Percentiles rank a stretch among this genome's conserved stretches.
phyloP scores from a whole-genome alignment of 2,888 invertebrate species.

The Agrochola lota region DNA sequence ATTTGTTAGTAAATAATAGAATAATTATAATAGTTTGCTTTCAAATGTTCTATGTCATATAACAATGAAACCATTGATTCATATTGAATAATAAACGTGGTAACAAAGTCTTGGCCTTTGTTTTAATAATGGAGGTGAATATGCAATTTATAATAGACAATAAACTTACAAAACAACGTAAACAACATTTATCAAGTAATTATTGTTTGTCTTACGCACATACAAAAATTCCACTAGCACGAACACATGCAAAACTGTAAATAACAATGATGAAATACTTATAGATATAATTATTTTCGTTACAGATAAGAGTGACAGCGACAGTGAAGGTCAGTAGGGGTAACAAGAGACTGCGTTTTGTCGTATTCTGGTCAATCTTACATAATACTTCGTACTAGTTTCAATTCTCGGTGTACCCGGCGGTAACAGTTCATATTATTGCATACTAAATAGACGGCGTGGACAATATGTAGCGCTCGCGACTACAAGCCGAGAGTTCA shows the following conservation, averaged over 20 bases:
- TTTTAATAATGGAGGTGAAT: slow-evolving; percentile 10
- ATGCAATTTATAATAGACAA: background rate
- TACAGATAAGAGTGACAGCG: slow-evolving; percentile 98
- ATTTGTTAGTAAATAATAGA: background rate
- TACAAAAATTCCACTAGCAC: slow-evolving; percentile 52
- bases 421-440: slow-evolving; percentile 59
- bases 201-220: slow-evolving; percentile 13
- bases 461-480: slow-evolving; percentile 35
- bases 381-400: slow-evolving; percentile 87
- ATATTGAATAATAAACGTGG: background rate
- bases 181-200: slow-evolving; percentile 18
- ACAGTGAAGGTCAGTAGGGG: slow-evolving; percentile 97
- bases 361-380: slow-evolving; percentile 90
- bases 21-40: background rate
- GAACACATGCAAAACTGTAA: slow-evolving; percentile 33
- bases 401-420: slow-evolving; percentile 80
- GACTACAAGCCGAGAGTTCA: slow-evolving; percentile 64
- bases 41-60: background rate
- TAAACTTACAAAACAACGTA: slow-evolving; percentile 32
- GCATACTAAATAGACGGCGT: slow-evolving; percentile 39
- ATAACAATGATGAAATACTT: slow-evolving; percentile 65
- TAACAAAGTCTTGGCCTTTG: background rate
- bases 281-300: slow-evolving; percentile 70
- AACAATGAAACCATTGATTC: background rate
- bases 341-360: slow-evolving; percentile 81